Conservation (phyloP, 2,888 invertebrate species). For the Marronus borbonicus region DNA sequence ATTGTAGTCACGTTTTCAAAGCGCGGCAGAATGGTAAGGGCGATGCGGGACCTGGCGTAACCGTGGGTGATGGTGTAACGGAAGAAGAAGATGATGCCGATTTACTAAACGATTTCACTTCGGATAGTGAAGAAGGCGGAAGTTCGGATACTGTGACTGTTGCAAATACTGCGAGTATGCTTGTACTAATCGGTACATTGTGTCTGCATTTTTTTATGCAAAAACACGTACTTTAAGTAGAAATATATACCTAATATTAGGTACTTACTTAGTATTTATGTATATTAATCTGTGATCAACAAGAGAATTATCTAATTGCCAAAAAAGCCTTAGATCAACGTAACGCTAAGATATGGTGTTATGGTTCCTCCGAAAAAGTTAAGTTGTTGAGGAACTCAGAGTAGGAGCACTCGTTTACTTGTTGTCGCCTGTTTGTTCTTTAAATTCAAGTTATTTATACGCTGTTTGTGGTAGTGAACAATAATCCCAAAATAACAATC, state of each 20-base stretch:
- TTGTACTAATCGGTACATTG: too few species aligned
- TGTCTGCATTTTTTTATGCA: too few species aligned
- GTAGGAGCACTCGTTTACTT: too few species aligned
- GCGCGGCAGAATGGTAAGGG: background rate
- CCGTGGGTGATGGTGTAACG: conserved; percentile 53
- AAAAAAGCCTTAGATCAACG: background rate
- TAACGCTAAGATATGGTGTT: background rate
- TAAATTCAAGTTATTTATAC: too few species aligned
- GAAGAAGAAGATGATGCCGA: conserved; percentile 50
- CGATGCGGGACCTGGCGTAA: background rate
- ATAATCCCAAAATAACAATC: background rate
- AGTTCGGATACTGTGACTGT: too few species aligned
- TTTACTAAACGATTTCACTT: conserved; percentile 8
- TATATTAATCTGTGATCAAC: conserved; percentile 27
- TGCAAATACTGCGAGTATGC: too few species aligned
- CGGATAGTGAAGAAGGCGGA: background rate
- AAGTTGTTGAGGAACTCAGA: too few species aligned
- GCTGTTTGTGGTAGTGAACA: too few species aligned
- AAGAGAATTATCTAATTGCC: conserved; percentile 9
- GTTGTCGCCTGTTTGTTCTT: too few species aligned
- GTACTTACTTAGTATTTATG: background rate
- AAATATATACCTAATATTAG: background rate
- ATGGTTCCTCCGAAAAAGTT: background rate
- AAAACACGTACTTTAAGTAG: too few species aligned
- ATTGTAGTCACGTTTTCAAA: conserved; percentile 54